Percentiles rank a stretch among this genome's conserved stretches.
phyloP scores from a whole-genome alignment of 2,888 invertebrate species.

The Drosophila maculinotata region DNA sequence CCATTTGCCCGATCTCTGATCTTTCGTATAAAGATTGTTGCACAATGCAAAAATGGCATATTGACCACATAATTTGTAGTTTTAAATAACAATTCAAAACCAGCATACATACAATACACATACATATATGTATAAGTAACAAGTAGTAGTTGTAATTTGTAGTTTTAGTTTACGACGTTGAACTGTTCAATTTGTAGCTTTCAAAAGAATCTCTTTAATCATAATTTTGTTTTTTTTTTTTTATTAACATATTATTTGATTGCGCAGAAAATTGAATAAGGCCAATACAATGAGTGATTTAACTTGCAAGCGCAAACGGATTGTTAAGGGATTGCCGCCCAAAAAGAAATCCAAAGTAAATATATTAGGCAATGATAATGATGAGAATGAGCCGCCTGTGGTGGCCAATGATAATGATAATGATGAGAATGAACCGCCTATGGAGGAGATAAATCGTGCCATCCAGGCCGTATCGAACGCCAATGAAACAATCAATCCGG shows the following conservation, averaged over 20 bases:
- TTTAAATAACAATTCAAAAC: neutral
- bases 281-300: neutral
- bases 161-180: neutral
- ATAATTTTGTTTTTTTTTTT: slow-evolving; percentile 1
- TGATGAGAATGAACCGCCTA: slow-evolving; percentile 4
- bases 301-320: no score
- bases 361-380: neutral
- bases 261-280: neutral
- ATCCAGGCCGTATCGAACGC: neutral
- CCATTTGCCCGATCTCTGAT: slow-evolving; percentile 23
- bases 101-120: no score
- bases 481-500: neutral
- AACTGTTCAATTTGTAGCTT: neutral
- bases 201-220: neutral
- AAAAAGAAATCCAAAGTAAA: no score
- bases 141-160: slow-evolving; percentile 4
- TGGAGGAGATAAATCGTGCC: neutral
- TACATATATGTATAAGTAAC: neutral
- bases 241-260: slow-evolving; percentile 1
- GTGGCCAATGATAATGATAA: neutral
- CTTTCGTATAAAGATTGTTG: slow-evolving; percentile 1
- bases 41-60: slow-evolving; percentile 17
- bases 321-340: no score
- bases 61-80: neutral
- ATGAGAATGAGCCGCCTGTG: neutral